Evolutionary conservation across 2,888 invertebrate genomes (phyloP).

Genomic region (Bibio marci): DNA sequence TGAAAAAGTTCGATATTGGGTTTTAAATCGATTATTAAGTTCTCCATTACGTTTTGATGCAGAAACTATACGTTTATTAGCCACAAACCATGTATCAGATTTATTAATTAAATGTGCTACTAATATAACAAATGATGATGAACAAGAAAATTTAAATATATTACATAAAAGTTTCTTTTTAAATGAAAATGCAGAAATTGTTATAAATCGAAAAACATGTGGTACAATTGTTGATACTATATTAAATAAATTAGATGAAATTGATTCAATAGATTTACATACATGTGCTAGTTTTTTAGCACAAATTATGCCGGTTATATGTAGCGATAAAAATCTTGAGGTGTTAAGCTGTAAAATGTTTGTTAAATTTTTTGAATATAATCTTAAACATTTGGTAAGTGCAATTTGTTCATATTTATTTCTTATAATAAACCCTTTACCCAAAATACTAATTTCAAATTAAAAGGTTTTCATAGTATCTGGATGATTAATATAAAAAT

Average conservation of each 20-base stretch:
- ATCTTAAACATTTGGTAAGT: conserved; percentile 8
- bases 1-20: conserved; percentile 18
- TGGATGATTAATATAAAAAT: too few species aligned
- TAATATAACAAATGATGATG: conserved; percentile 17
- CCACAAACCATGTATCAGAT: conserved; percentile 14
- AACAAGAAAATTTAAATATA: conserved; percentile 21
- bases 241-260: conserved; percentile 16
- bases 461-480: too few species aligned
- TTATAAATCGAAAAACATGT: conserved; percentile 21
- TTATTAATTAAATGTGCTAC: conserved; percentile 19
- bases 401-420: too few species aligned
- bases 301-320: conserved; percentile 33
- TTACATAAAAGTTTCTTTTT: conserved; percentile 29
- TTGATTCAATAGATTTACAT: conserved; percentile 21
- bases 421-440: too few species aligned
- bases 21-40: conserved; percentile 23
- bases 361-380: conserved; percentile 30
- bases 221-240: conserved; percentile 21
- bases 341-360: conserved; percentile 29
- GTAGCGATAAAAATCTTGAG: conserved; percentile 27
- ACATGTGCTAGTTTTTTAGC: conserved; percentile 34
- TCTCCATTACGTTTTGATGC: conserved; percentile 25
- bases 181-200: conserved; percentile 24
- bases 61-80: conserved; percentile 19
- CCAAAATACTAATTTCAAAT: too few species aligned